Percentiles rank a stretch among this genome's conserved stretches.
Evolutionary conservation across 1,140 invertebrate genomes (phyloP).

Genomic region (Geopemphigus sp.): DNA sequence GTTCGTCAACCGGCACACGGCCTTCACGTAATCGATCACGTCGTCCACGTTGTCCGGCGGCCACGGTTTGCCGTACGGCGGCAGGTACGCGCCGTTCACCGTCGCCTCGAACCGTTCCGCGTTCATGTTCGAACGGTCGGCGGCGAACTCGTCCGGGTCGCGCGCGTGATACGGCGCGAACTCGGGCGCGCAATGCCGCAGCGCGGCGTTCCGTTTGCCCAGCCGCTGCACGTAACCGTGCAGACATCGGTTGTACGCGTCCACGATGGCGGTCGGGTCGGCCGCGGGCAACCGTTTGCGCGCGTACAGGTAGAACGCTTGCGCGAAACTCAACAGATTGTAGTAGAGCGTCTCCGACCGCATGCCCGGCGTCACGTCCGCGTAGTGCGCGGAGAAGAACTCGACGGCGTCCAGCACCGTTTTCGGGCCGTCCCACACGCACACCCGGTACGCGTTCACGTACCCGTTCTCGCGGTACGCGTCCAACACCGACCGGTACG

Average conservation of each 20-base stretch:
- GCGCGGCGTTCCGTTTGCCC: neutral
- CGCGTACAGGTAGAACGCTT: neutral
- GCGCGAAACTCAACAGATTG: slow-evolving; percentile 20
- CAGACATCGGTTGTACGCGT: slow-evolving; percentile 19
- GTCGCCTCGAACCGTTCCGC: neutral
- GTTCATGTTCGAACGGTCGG: slow-evolving; percentile 32
- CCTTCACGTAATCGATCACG: slow-evolving; percentile 29
- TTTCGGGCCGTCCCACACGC: slow-evolving; percentile 18
- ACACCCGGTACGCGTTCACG: neutral
- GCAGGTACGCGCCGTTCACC: neutral
- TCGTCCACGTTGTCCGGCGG: neutral
- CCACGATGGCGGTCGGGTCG: slow-evolving; percentile 7
- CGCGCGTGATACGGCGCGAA: slow-evolving; percentile 13
- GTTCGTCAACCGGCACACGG: neutral
- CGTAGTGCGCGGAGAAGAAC: slow-evolving; percentile 29
- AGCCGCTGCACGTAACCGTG: slow-evolving; percentile 3
- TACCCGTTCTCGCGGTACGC: slow-evolving; percentile 11
- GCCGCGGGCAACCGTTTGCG: neutral
- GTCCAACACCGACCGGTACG: slow-evolving; percentile 29
- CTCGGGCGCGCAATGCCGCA: neutral
- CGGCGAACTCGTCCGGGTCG: neutral
- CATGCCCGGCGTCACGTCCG: neutral
- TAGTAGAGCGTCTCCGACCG: slow-evolving; percentile 26
- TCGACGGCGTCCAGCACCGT: slow-evolving; percentile 6
- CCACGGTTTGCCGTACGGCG: slow-evolving; percentile 7